Conservation (phyloP, 2,113 vertebrate genomes). For the Monarcha castaneiventris region DNA sequence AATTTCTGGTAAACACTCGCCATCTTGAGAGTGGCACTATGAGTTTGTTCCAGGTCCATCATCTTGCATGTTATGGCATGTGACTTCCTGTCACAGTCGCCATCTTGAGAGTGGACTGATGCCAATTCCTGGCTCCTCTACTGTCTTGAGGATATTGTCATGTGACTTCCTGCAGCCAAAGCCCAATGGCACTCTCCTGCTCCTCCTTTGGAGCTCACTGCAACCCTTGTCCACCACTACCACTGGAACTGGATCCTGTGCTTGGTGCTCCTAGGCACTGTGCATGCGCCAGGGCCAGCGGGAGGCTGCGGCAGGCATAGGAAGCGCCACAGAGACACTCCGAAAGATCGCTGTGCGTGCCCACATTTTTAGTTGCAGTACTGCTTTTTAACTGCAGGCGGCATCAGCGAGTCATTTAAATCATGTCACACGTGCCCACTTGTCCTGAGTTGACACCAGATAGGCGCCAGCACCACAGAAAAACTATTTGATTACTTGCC, state of each 20-base stretch:
- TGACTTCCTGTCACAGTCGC: not conserved
- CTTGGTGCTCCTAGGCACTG: not conserved
- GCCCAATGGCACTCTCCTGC: too few relatives aligned
- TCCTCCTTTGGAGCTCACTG: not conserved
- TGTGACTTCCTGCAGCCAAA: not conserved
- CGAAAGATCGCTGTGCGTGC: rapidly evolving
- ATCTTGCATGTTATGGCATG: not conserved
- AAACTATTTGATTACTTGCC: too few relatives aligned
- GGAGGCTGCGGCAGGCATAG: not conserved
- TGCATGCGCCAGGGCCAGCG: not conserved
- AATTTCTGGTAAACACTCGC: not conserved
- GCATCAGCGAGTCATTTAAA: not conserved
- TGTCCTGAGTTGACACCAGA: too few relatives aligned
- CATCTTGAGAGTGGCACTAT: not conserved
- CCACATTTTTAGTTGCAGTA: not conserved
- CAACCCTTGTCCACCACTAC: not conserved
- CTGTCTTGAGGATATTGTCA: not conserved
- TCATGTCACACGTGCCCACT: too few relatives aligned
- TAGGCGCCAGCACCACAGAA: too few relatives aligned
- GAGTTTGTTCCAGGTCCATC: not conserved
- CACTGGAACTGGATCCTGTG: too few relatives aligned
- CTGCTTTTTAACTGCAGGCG: not conserved
- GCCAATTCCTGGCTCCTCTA: not conserved
- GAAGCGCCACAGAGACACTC: not conserved
- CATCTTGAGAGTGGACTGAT: not conserved